Evolutionary conservation across 2,113 vertebrate species (phyloP).

Genomic region (Ophiodon elongatus): DNA sequence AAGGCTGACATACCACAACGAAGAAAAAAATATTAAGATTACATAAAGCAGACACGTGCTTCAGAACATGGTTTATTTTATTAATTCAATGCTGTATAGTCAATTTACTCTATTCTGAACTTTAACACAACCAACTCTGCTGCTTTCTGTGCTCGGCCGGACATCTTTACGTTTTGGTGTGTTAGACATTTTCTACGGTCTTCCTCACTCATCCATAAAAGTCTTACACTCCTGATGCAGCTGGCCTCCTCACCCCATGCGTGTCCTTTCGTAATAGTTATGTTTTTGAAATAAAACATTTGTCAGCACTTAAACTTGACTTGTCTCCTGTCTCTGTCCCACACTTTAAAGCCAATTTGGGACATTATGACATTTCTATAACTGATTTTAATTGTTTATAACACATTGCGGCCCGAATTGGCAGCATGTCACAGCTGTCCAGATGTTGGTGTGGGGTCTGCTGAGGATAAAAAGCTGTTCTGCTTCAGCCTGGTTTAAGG

Average conservation of each 20-base stretch:
- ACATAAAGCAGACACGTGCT: neutral
- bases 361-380: neutral
- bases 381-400: conserved; percentile 4
- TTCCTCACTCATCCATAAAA: neutral
- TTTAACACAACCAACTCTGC: neutral
- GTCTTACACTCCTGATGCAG: neutral
- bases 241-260: neutral
- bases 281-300: neutral
- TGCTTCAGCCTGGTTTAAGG: neutral
- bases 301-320: neutral
- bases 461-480: neutral
- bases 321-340: neutral
- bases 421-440: neutral
- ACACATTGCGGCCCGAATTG: neutral
- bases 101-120: neutral
- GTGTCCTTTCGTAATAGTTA: neutral
- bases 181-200: neutral
- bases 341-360: neutral
- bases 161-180: neutral
- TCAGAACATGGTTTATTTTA: neutral
- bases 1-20: neutral
- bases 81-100: neutral
- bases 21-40: neutral
- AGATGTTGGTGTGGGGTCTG: neutral
- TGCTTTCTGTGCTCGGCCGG: neutral